These are phyloP conservation scores for Amphipoea lucens DNA, from an alignment of 2,888 invertebrate genomes.

Conservation along the genomic window DNA sequence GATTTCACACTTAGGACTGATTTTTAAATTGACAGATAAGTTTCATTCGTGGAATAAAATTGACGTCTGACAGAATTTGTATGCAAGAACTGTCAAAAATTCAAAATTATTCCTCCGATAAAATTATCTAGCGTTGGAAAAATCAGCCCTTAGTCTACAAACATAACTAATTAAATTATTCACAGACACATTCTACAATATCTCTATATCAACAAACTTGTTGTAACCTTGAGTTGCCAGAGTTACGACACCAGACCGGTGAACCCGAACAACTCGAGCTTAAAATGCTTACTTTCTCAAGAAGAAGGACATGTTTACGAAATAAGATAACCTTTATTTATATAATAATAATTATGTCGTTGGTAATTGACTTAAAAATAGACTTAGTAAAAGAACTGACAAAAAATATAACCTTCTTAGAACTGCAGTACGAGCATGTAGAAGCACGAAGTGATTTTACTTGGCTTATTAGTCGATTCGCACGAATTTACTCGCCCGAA, in stretches of 20 bases:
- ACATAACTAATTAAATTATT: conserved; percentile 17
- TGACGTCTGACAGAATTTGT: too few relatives aligned
- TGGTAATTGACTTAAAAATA: background rate
- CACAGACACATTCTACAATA: conserved; percentile 7
- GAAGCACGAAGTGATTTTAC: background rate
- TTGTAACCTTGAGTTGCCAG: conserved; percentile 45
- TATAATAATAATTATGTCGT: background rate
- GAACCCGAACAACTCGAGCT: conserved; percentile 39
- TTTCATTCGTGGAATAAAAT: too few relatives aligned
- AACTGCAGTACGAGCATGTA: background rate
- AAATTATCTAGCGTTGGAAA: too few relatives aligned
- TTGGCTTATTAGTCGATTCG: too few relatives aligned
- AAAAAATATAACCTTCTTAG: conserved; percentile 14
- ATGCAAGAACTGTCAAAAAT: too few relatives aligned
- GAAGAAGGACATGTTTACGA: conserved; percentile 42
- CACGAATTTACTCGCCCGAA: too few relatives aligned
- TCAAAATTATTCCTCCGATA: too few relatives aligned
- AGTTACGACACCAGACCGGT: conserved; percentile 27
- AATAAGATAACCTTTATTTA: conserved; percentile 25
- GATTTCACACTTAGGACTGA: background rate
- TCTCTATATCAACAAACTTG: conserved; percentile 8
- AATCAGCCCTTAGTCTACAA: background rate
- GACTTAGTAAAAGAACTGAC: background rate
- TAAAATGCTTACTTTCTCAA: conserved; percentile 29
- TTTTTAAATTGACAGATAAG: too few relatives aligned